Evolutionary conservation across 2,797 vertebrate genomes (phyloP).

Genomic region (Erpetoichthys calabaricus): DNA sequence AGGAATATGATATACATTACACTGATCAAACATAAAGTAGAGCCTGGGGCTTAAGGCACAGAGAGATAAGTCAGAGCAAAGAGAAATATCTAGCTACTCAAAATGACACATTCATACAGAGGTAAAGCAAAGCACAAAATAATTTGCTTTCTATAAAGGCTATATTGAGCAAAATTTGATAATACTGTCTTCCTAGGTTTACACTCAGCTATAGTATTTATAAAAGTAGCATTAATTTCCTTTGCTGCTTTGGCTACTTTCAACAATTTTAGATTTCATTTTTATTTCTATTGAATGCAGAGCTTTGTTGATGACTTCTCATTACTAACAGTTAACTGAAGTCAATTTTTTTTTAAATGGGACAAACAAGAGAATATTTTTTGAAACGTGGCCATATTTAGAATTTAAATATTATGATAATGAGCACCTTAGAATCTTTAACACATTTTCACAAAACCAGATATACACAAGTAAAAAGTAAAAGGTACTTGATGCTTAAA

Average conservation of each 20-base stretch:
- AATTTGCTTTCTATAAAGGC: conserved; percentile 29
- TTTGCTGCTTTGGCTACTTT: background rate
- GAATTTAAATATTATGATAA: too few relatives aligned
- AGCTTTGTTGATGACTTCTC: background rate
- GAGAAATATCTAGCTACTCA: conserved; percentile 48
- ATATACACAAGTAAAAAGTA: too few relatives aligned
- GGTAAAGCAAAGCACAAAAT: conserved; percentile 47
- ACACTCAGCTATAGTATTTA: background rate
- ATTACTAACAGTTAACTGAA: background rate
- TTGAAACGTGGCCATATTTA: background rate
- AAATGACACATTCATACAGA: conserved; percentile 47
- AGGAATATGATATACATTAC: conserved; percentile 51
- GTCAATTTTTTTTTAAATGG: background rate
- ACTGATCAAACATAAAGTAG: conserved; percentile 55
- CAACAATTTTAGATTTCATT: too few relatives aligned
- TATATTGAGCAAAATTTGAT: conserved; percentile 14
- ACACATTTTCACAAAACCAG: too few relatives aligned
- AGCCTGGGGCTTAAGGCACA: conserved; percentile 43
- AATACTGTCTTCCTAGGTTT: background rate
- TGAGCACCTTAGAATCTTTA: too few relatives aligned
- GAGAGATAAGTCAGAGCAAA: conserved; percentile 49
- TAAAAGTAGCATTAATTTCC: background rate
- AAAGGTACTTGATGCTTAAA: too few relatives aligned
- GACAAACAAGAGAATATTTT: background rate
- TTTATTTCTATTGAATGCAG: too few relatives aligned